These are phyloP conservation scores for Misgurnus mizolepis DNA, from an alignment of 2,113 vertebrate species.

Conservation along the genomic window DNA sequence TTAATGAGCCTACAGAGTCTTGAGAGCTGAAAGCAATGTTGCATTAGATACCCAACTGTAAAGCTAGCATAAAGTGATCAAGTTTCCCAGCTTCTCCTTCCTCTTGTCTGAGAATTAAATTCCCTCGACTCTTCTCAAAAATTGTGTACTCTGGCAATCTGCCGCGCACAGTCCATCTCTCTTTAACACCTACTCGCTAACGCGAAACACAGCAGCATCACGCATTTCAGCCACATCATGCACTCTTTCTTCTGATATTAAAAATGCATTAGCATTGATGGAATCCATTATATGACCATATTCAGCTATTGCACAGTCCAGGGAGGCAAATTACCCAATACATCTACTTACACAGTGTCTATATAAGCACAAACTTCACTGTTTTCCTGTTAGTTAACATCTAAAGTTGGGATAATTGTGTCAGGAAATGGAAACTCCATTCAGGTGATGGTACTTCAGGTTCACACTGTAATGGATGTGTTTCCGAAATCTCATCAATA, in stretches of 20 bases:
- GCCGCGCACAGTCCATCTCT: not conserved
- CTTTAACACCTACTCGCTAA: not conserved
- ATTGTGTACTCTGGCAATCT: not conserved
- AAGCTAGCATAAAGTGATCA: not conserved
- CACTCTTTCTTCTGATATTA: not conserved
- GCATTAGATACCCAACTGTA: not conserved
- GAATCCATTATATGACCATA: not conserved
- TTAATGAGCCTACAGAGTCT: not conserved
- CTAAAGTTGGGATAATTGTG: not conserved
- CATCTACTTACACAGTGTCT: not conserved
- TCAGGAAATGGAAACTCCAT: not conserved
- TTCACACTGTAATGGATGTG: not conserved
- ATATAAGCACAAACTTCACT: not conserved
- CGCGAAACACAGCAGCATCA: slow-evolving; percentile 3
- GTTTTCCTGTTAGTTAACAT: too few species aligned
- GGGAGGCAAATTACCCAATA: not conserved
- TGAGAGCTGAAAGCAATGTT: not conserved
- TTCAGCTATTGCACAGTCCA: not conserved
- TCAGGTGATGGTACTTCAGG: not conserved
- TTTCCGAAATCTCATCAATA: slow-evolving; percentile 6
- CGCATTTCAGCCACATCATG: not conserved
- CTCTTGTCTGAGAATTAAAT: slow-evolving; percentile 9
- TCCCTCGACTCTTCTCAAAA: not conserved
- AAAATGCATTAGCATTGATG: slow-evolving; percentile 25
- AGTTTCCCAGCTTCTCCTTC: not conserved